Base-by-base conservation (phyloP, 2,797 vertebrate genomes). In the Pipistrellus pipistrellus region DNA sequence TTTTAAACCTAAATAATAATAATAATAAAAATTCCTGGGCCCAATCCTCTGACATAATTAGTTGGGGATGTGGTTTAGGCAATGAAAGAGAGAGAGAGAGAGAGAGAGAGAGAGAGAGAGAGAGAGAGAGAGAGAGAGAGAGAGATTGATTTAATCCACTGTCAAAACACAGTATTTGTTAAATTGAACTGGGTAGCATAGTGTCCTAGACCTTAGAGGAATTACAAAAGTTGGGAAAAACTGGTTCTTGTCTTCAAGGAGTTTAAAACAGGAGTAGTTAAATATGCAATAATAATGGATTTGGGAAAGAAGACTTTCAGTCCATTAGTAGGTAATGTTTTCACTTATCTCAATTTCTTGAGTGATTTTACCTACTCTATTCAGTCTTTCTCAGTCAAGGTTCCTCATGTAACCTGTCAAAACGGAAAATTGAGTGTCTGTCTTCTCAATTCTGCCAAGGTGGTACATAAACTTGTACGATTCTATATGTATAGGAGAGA, bases 211-310 rank as follows among this genome's bases (percentile, higher is more conserved):
- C 53, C 11, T 91, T 83, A 85, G 2, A 85, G 11, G 27, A 84
- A 59, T 87, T 94, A n/a, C 8, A 38, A 66, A 89, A 85, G 7
- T 88, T 88, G 81, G 32, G 85, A 51, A 82, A 12, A 55, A 78
- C 64, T 88, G 5, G 48, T 32, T 13, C 10, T 90, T 95, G 25
- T 91, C n/a, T 91, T 92, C 55, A 88, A 84, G 62, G n/a, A n/a
- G 10, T 92, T 95, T 85, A 86, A 92, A 91, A 82, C 48, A 73
- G 38, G 30, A 77, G 38, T 85, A 78, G 38, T 84, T 85, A 88
- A 92, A 72, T 81, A 76, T 76, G 27, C 32, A 85, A 72, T 89
- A 84, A 71, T 73, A 90, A 84, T 72, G 9, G 3, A 44, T 81
- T 59, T 46, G 38, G 51, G 32, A 68, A 95, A 85, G 20, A 95